Conservation (phyloP, 2,113 vertebrate species). For the Eptesicus fuscus region DNA sequence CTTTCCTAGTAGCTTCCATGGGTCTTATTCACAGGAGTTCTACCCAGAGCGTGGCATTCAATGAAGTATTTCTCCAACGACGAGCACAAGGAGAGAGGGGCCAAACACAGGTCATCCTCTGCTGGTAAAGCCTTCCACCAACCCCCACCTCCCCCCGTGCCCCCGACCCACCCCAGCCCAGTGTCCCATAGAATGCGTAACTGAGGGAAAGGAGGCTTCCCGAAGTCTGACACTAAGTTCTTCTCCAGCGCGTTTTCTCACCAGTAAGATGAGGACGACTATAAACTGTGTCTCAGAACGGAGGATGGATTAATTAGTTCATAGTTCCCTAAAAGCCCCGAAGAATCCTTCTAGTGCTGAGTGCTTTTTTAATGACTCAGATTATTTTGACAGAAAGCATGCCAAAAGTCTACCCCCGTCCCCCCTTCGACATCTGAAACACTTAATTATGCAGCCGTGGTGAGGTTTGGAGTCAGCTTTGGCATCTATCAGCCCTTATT, state of each 20-base stretch:
- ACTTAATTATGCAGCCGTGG: background rate
- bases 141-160: too few species aligned
- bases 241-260: background rate
- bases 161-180: background rate
- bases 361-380: background rate
- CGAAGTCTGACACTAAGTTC: background rate
- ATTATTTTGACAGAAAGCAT: conserved; percentile 5
- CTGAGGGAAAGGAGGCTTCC: background rate
- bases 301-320: background rate
- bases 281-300: background rate
- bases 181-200: rapidly evolving
- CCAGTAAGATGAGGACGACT: background rate
- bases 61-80: background rate
- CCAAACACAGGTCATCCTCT: background rate
- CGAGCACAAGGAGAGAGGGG: background rate
- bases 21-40: background rate
- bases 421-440: background rate
- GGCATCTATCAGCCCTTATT: conserved; percentile 38
- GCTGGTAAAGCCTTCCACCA: background rate
- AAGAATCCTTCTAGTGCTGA: conserved; percentile 21
- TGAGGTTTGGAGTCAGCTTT: background rate
- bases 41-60: background rate
- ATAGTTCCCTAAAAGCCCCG: background rate
- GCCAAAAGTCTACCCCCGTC: background rate
- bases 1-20: background rate